Evolutionary conservation across 2,888 invertebrate species (phyloP), one percentile per base, ranked within the genome.

Genomic region (Aromia moschata): DNA sequence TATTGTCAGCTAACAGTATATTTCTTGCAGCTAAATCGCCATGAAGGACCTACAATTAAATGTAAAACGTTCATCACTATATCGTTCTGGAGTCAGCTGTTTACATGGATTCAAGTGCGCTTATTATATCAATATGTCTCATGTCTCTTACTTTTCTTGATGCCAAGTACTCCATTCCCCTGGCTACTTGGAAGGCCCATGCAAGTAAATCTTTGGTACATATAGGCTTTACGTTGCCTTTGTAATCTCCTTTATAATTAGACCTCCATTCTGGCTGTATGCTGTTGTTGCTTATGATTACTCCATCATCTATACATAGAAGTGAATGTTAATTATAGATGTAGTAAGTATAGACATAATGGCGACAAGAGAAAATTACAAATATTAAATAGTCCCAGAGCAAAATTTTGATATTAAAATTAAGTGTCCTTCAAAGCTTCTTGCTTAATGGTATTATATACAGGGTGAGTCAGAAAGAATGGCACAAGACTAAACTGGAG

Each of bases 121-220:
- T n/a, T n/a, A n/a, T n/a, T n/a, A n/a, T n/a, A n/a, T n/a, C n/a
- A n/a, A n/a, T n/a, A n/a, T n/a, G n/a, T n/a, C n/a, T n/a, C n/a
- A 12, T 40, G 11, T 4, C 25, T 11, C 9, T 67, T 75, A 92
- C 94, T 84, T 93, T 96, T 79, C 93, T 87, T 15, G 91, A 91
- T 2, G 94, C 90, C 9, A 97, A 84, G 77, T 97, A 97, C 69
- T 96, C 94, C 96, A 98, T 97, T 47, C 97, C 97, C 36, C 94
- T 85, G 0, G 96, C 93, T 1, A 96, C 92, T 82, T 98, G 97
- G 80, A 93, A 97, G 0, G 93, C 88, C 93, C 93, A 97, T 47
- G 92, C 91, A 10, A 96, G 83, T 3, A 98, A 83, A 79, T 96
- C 95, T 46, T 90, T 88, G 0, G 95, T 94, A 54, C 87, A 88